Base-by-base conservation (phyloP, 2,888 invertebrate genomes). In the Leptodirus hochenwartii region DNA sequence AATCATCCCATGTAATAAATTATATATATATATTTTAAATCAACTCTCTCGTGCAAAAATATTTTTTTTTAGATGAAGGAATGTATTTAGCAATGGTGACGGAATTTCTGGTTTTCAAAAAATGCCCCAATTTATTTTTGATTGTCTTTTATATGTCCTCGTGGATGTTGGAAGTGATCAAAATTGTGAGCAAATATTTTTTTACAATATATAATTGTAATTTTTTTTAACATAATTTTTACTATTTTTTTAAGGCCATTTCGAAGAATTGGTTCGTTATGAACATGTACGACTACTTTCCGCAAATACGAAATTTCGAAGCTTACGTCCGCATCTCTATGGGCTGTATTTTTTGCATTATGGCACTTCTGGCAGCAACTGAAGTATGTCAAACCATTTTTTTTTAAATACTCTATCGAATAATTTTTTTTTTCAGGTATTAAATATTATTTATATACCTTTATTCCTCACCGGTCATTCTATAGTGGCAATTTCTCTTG, bases 271-370 rank as follows among this genome's bases (percentile, higher is more conserved):
- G 40, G 34, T 29, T 40, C 13, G 30, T 43, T 16, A 16, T 43
- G 22, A 44, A 43, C 27, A 25, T 43, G 14, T 39, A 37, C 25
- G 44, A 44, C 27, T 42, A 40, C 15, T 37, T 42, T 28, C 44
- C 42, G 5, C 29, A 34, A 23, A 22, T 38, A 9, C 37, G 38
- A 14, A 32, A 33, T 15, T 44, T 39, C 34, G 34, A 38, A 23
- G 34, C 30, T 20, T 43, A 41, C 16, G 38, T 41, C 6, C 30
- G 32, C 6, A 31, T 39, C 15, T 29, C 33, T 15, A 34, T 36
- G n/a, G 29, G 25, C 9, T 17, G 26, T 22, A 28, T 30, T 12
- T 17, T 27, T 27, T 25, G 12, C 16, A 14, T 29, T 29, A 15
- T 25, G 27, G 10, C 25, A 3, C 8, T 34, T 4, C n/a, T 34